These are phyloP conservation scores for Pipra filicauda DNA, from an alignment of 2,113 vertebrate species.

Conservation along the genomic window DNA sequence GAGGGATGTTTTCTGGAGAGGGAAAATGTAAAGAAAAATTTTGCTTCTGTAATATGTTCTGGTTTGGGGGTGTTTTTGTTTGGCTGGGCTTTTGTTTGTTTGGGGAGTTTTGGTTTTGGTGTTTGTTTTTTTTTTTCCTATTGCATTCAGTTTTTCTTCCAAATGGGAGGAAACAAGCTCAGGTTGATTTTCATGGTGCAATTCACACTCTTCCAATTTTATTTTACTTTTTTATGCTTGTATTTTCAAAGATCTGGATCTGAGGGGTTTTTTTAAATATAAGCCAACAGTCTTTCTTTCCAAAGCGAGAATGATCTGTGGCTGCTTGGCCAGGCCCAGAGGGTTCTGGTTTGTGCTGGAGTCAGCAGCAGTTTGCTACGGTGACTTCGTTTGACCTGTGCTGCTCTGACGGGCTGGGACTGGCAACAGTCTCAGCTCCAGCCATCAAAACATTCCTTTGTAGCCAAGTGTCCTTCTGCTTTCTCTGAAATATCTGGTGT, in stretches of 20 bases:
- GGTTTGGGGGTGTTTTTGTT: neutral
- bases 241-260: neutral
- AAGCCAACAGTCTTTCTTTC: neutral
- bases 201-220: neutral
- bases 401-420: neutral
- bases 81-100: neutral
- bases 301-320: neutral
- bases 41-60: neutral
- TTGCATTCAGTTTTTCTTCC: neutral
- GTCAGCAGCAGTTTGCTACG: neutral
- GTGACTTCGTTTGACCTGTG: neutral
- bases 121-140: neutral
- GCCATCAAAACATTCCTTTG: constrained; percentile 56
- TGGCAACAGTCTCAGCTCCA: constrained; percentile 42
- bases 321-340: neutral
- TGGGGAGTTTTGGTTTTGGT: neutral
- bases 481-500: constrained; percentile 62
- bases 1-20: neutral
- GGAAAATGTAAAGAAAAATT: neutral
- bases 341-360: neutral
- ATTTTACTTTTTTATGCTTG: neutral
- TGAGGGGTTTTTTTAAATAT: neutral
- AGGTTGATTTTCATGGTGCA: neutral
- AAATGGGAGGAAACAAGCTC: neutral
- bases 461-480: constrained; percentile 43